Conservation (phyloP, 2,888 invertebrate species). For the Drosophila vallismaia region DNA sequence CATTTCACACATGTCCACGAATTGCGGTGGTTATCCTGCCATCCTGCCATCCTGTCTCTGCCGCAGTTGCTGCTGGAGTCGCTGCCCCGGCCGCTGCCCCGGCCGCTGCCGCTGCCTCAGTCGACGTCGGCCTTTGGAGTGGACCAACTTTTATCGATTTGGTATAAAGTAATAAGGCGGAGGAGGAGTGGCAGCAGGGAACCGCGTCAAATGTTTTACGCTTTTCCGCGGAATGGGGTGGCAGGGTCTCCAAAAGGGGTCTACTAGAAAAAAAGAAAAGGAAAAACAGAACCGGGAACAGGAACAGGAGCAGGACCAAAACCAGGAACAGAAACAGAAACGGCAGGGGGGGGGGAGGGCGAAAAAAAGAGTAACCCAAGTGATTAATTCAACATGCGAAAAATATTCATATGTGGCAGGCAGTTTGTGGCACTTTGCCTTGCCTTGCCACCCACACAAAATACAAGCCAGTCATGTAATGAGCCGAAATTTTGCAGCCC, state of each 20-base stretch:
- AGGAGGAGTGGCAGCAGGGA: constrained; percentile 32
- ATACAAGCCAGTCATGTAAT: constrained; percentile 45
- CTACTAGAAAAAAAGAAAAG: constrained; percentile 33
- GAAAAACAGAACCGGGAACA: background rate
- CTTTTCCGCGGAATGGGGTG: background rate
- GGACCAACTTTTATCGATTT: constrained; percentile 76
- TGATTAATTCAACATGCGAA: constrained; percentile 77
- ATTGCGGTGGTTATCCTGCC: constrained; percentile 40
- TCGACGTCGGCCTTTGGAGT: constrained; percentile 17
- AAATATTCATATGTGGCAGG: constrained; percentile 64
- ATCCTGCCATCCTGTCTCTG: background rate
- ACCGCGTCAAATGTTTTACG: constrained; percentile 58
- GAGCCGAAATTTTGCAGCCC: constrained; percentile 50
- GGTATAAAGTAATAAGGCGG: constrained; percentile 62
- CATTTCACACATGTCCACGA: constrained; percentile 76
- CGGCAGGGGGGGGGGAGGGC: no score
- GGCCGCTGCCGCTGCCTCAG: constrained; percentile 17
- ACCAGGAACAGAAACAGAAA: constrained; percentile 6
- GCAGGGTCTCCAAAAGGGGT: background rate
- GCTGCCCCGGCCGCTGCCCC: background rate
- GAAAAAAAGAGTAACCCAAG: constrained; percentile 61
- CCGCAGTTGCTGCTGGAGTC: constrained; percentile 12
- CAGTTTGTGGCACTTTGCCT: background rate
- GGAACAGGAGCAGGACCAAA: constrained; percentile 2
- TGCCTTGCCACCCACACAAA: background rate